phyloP scores from a whole-genome alignment of 2,113 vertebrate genomes.

The Argyrosomus japonicus region DNA sequence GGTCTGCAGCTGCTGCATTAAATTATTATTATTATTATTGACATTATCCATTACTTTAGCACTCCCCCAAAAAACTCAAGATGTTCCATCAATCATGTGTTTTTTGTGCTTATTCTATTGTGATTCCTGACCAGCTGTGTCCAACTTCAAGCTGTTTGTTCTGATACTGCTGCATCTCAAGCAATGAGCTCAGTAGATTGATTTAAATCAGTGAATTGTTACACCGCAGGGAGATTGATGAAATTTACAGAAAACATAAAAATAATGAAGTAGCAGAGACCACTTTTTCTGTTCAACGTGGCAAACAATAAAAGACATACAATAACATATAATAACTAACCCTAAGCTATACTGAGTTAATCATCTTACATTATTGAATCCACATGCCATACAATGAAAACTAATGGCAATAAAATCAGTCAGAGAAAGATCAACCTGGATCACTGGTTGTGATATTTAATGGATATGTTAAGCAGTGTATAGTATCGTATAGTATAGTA shows the following conservation, averaged over 20 bases:
- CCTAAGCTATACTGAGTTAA: background rate
- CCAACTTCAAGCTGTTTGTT: constrained; percentile 26
- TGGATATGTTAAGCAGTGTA: background rate
- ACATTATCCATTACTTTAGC: too few species aligned
- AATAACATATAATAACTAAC: background rate
- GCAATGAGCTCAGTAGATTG: constrained; percentile 10
- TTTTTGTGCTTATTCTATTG: constrained; percentile 9
- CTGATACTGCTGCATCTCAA: constrained; percentile 4
- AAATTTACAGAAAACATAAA: constrained; percentile 2
- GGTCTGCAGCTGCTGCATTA: too few species aligned
- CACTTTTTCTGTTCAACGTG: background rate
- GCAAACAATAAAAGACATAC: background rate
- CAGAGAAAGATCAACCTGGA: background rate
- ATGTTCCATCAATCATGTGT: background rate
- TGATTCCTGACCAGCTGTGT: background rate
- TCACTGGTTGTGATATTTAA: constrained; percentile 1
- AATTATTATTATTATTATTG: too few species aligned
- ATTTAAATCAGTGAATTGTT: constrained; percentile 30
- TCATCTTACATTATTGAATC: background rate
- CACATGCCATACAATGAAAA: background rate
- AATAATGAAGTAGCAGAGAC: background rate
- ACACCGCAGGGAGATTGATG: background rate
- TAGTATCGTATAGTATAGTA: background rate
- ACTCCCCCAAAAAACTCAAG: background rate
- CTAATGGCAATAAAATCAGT: background rate